These are phyloP conservation scores for Cheumatopsyche charites DNA, from an alignment of 1,140 invertebrate species.

Conservation along the genomic window DNA sequence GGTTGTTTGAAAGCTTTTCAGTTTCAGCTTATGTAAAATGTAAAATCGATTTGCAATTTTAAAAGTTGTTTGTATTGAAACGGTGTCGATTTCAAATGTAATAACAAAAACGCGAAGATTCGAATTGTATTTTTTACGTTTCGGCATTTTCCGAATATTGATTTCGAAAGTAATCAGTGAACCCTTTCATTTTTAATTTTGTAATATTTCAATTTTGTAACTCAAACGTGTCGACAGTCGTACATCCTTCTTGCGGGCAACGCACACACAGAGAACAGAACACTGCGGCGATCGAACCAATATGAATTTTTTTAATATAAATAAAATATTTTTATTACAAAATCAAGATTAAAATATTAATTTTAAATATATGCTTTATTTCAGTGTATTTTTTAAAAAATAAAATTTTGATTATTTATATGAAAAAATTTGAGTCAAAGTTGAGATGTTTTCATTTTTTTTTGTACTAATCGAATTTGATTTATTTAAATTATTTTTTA, in stretches of 20 bases:
- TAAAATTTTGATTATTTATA: too few species aligned
- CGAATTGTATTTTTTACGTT: constrained; percentile 2
- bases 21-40: too few species aligned
- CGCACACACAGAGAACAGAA: not conserved
- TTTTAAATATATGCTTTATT: too few species aligned
- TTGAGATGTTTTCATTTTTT: too few species aligned
- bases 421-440: too few species aligned
- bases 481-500: not conserved
- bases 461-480: not conserved
- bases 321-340: too few species aligned
- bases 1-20: too few species aligned
- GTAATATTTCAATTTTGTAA: constrained; percentile 43
- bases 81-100: too few species aligned
- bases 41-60: too few species aligned
- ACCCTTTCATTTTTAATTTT: constrained; percentile 34
- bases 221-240: constrained; percentile 42
- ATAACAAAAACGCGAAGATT: not conserved
- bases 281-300: constrained; percentile 19
- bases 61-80: too few species aligned
- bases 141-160: constrained; percentile 25
- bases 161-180: constrained; percentile 28
- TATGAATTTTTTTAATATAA: too few species aligned
- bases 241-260: constrained; percentile 33
- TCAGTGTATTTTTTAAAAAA: constrained; percentile 1
- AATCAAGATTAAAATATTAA: too few species aligned